Base-by-base conservation (phyloP, 2,888 invertebrate genomes). In the Orchesellides sinensis region DNA sequence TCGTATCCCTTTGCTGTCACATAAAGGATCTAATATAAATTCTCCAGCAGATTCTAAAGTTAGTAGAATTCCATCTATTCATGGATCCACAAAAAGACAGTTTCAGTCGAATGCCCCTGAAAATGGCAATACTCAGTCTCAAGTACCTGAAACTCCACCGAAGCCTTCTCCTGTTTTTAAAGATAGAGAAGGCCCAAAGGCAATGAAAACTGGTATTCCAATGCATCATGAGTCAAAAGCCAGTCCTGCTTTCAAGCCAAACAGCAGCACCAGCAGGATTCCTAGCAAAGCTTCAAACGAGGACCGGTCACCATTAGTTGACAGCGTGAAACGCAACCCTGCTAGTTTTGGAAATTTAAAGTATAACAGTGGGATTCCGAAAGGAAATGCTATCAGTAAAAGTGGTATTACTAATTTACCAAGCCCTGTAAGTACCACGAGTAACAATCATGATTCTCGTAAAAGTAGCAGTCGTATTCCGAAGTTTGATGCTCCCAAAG, bases 401-500 rank as follows among this genome's bases (percentile, higher is more conserved):
- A 27, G n/a, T 17, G 5, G 21, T 17, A 35, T n/a, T n/a, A 52
- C 10, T 17, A 52, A 52, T 17, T 17, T 23, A 52, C 8, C 23
- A 52, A 52, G 23, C n/a, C 40, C 17, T 17, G 10, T 17, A 17
- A 4, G 2, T 19, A 8, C 17, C 19, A 27, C 25, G 6, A 17
- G 2, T 10, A 21, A 12, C 2, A 49, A 25, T 45, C 74, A 61
- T 12, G 74, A 73, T 35, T 35, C 17, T 12, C 68, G 56, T 25
- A 72, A 66, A 21, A 73, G 83, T 66, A 82, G 84, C 14, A 86
- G 85, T 35, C 73, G 83, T 25, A 86, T 84, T 56, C 84, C 87
- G 2, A 86, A 83, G 59, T 83, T 77, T 23, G 81, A 73, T 23
- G 81, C 80, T 32, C 23, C 70, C 2, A 49, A 61, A 23, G 40